Percentiles rank a stretch among this genome's conserved stretches.
These are phyloP conservation scores for Machimus rusticus DNA, from an alignment of 2,888 invertebrate genomes.

Conservation along the genomic window DNA sequence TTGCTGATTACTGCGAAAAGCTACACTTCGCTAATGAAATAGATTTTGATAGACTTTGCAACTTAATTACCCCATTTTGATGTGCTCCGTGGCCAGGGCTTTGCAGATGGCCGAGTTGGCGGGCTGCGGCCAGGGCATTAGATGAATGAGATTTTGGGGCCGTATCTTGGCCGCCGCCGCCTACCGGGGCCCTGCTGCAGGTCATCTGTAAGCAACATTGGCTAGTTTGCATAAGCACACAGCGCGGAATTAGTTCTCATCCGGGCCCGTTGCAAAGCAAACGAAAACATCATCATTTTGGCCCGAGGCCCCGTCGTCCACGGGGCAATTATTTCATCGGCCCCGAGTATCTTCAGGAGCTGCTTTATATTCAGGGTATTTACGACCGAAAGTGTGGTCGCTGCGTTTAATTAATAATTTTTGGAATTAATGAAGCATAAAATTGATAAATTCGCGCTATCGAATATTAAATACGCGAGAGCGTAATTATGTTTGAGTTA, in stretches of 20 bases:
- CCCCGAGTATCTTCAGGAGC: neutral
- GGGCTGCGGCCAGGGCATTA: neutral
- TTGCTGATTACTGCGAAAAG: conserved; percentile 11
- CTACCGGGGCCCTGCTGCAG: neutral
- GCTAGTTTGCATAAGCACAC: conserved; percentile 10
- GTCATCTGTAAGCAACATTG: neutral
- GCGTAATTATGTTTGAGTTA: conserved; percentile 27
- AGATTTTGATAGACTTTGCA: conserved; percentile 25
- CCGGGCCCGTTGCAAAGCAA: neutral
- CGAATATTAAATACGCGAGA: neutral
- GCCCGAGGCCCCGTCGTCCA: neutral
- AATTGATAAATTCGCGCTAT: conserved; percentile 18
- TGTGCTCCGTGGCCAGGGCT: neutral
- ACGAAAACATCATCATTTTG: neutral
- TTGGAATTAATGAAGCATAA: conserved; percentile 21
- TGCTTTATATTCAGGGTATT: neutral
- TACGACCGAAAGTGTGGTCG: neutral
- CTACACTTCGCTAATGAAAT: neutral
- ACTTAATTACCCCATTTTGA: conserved; percentile 22
- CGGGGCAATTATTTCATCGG: neutral
- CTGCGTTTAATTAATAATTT: conserved; percentile 28
- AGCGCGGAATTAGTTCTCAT: neutral
- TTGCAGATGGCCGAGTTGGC: neutral
- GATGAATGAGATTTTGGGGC: neutral
- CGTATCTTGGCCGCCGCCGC: neutral